phyloP scores from a whole-genome alignment of 1,140 invertebrate genomes.

The Melipona quadrifasciata region DNA sequence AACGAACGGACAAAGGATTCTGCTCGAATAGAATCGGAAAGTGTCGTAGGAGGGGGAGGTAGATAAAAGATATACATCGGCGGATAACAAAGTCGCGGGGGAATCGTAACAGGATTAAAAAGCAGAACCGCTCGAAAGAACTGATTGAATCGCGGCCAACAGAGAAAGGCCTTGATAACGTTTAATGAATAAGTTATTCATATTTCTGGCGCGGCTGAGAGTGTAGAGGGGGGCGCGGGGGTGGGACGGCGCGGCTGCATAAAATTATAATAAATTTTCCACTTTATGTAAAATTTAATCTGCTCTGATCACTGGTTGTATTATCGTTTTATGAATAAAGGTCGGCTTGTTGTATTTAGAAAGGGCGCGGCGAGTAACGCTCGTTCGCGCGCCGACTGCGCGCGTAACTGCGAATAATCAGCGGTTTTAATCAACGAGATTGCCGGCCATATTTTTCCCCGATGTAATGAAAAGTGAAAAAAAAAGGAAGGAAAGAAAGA shows the following conservation, averaged over 20 bases:
- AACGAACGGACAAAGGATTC: neutral
- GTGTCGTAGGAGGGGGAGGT: neutral
- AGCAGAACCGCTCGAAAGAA: neutral
- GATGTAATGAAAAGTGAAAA: conserved; percentile 9
- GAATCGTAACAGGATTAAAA: conserved; percentile 40
- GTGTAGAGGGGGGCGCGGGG: no score
- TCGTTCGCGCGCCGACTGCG: conserved; percentile 5
- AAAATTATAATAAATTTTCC: conserved; percentile 53
- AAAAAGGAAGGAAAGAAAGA: no score
- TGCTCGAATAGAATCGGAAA: neutral
- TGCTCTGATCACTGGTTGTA: conserved; percentile 41
- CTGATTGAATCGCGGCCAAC: conserved; percentile 37
- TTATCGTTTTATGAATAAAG: conserved; percentile 51
- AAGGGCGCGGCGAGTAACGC: conserved; percentile 19
- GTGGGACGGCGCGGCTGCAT: conserved; percentile 4
- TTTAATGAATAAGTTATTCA: conserved; percentile 53
- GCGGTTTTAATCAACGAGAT: conserved; percentile 45
- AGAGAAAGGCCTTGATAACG: conserved; percentile 40
- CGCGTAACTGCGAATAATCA: conserved; percentile 46
- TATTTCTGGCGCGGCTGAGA: conserved; percentile 5
- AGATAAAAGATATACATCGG: neutral
- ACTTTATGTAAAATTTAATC: conserved; percentile 54
- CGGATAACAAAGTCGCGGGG: neutral
- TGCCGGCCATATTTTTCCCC: conserved; percentile 24
- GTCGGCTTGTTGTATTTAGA: conserved; percentile 44